Evolutionary conservation across 2,113 vertebrate species (phyloP).

Genomic region (Apteryx mantelli): DNA sequence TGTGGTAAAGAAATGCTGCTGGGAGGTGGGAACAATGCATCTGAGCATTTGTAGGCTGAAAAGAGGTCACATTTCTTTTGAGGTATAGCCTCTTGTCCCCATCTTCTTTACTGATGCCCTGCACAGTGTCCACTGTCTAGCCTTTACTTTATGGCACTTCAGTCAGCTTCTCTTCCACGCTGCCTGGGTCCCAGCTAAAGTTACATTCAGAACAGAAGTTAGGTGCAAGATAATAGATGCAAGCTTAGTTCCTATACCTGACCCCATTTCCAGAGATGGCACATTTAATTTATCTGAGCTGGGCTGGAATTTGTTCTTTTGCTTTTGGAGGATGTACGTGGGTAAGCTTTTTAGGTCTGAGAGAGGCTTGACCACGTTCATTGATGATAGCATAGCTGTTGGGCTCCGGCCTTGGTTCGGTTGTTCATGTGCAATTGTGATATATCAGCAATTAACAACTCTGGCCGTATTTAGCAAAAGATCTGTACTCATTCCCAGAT

Average conservation of each 20-base stretch:
- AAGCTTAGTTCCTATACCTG: neutral
- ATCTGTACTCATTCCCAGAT: neutral
- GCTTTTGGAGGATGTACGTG: neutral
- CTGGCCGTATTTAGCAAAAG: neutral
- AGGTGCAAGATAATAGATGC: neutral
- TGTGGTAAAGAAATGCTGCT: neutral
- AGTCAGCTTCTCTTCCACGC: neutral
- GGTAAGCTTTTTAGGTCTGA: neutral
- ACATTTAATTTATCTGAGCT: neutral
- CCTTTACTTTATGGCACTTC: neutral
- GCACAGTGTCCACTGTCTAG: neutral
- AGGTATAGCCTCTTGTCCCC: neutral
- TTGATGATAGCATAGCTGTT: neutral
- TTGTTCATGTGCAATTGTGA: neutral
- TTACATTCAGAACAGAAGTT: neutral
- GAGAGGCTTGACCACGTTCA: neutral
- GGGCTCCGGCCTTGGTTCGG: neutral
- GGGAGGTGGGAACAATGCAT: neutral
- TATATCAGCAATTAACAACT: neutral
- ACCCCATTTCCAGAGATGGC: neutral
- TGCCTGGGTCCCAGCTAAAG: neutral
- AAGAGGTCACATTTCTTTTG: neutral
- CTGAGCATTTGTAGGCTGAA: neutral
- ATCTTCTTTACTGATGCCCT: neutral
- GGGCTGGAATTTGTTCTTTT: neutral